Conservation (phyloP, 1,140 invertebrate genomes). For the Anthonomus grandis region DNA sequence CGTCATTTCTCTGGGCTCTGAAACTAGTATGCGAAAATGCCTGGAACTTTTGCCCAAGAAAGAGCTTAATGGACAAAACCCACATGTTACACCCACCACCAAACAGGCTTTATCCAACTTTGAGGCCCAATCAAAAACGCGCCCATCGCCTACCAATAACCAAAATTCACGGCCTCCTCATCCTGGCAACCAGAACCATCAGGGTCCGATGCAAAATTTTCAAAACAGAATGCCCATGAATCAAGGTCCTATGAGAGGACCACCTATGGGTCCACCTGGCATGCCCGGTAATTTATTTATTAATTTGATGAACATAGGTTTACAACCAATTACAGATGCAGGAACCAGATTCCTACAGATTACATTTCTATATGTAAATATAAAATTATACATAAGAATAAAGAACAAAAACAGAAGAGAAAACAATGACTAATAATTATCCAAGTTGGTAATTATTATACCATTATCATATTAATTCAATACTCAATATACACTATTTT, state of each 20-base stretch:
- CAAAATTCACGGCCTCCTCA: constrained; percentile 50
- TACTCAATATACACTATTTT: too few relatives aligned
- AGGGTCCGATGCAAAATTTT: constrained; percentile 56
- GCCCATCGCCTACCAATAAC: constrained; percentile 69
- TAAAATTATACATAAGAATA: too few relatives aligned
- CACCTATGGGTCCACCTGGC: constrained; percentile 62
- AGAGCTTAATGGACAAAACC: constrained; percentile 92
- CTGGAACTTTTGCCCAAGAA: constrained; percentile 92
- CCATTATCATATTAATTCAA: too few relatives aligned
- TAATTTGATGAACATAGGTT: constrained; percentile 9
- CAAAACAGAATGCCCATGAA: constrained; percentile 66
- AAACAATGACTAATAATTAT: too few relatives aligned
- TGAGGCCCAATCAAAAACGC: constrained; percentile 87
- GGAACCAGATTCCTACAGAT: too few relatives aligned
- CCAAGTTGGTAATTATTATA: too few relatives aligned
- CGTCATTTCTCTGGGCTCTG: constrained; percentile 87
- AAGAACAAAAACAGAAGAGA: too few relatives aligned
- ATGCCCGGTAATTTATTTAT: constrained; percentile 53
- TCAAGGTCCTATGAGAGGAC: constrained; percentile 58
- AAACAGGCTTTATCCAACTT: constrained; percentile 67
- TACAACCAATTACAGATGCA: too few relatives aligned
- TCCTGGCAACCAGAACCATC: constrained; percentile 51
- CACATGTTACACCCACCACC: constrained; percentile 91
- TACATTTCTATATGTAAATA: too few relatives aligned
- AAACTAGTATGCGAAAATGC: constrained; percentile 82